These are phyloP conservation scores for Harlomillsia oculata DNA, from an alignment of 1,140 invertebrate genomes.

Conservation along the genomic window DNA sequence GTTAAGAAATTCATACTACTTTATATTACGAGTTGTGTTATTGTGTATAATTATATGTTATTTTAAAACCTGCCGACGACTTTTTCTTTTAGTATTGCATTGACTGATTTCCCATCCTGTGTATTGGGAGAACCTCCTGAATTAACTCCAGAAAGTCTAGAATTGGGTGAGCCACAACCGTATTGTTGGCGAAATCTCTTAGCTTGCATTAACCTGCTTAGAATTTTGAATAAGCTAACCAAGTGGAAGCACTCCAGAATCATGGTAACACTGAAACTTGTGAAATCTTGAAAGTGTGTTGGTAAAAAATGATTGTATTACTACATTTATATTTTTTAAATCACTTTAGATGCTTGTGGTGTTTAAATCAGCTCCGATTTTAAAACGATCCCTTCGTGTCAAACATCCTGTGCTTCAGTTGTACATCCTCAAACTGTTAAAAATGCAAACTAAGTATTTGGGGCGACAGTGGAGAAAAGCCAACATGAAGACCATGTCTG, in stretches of 20 bases:
- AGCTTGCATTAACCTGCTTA: constrained; percentile 91
- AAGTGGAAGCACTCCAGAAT: constrained; percentile 99
- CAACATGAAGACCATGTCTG: constrained; percentile 99
- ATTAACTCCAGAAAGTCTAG: constrained; percentile 82
- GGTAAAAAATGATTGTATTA: background rate
- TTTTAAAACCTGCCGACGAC: background rate
- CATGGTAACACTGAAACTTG: constrained; percentile 56
- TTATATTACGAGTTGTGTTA: constrained; percentile 1
- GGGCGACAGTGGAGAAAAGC: constrained; percentile 97
- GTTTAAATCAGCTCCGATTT: constrained; percentile 96
- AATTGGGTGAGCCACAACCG: constrained; percentile 72
- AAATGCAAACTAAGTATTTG: constrained; percentile 99
- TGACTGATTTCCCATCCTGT: constrained; percentile 90
- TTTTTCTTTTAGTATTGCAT: constrained; percentile 59
- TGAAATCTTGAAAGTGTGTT: constrained; percentile 12
- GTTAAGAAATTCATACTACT: too few relatives aligned
- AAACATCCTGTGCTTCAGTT: constrained; percentile 96
- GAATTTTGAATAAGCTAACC: constrained; percentile 96
- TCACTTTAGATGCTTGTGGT: constrained; percentile 84
- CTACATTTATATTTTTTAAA: constrained; percentile 12
- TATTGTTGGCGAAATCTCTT: constrained; percentile 98
- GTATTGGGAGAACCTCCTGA: constrained; percentile 93
- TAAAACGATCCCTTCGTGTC: constrained; percentile 91
- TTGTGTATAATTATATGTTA: constrained; percentile 4
- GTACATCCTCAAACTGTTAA: constrained; percentile 93